Base-by-base conservation (phyloP, 64 coral and sea anemone genomes). In the Dendronephthya gigantea region DNA sequence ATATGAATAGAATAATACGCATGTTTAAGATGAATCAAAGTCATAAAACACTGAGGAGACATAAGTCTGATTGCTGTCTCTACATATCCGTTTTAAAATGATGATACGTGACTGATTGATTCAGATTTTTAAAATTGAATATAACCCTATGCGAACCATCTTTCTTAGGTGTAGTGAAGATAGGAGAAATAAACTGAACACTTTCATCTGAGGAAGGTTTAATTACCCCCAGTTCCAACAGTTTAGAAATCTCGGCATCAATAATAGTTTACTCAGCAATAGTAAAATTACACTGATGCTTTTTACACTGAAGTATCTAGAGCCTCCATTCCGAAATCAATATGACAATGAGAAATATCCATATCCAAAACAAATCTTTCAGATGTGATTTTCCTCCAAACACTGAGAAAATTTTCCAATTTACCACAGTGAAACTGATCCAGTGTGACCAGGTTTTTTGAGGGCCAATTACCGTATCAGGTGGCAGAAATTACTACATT, bases 51-150 rank as follows among this genome's bases (percentile, higher is more conserved):
- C 7, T 10, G 33, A 35, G 88, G 88, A 25, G 39, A 85, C 50
- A 94, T 88, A 23, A 93, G 82, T 68, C 84, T 90, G 39, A 93
- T 93, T 9, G 84, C 88, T 35, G 91, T 87, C 51, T 93, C 88
- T 33, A 93, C 66, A 27, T 89, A 55, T 89, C 84, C 84, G 87
- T 93, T 87, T 93, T 93, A 90, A 93, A n/a, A n/a, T n/a, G n/a
- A n/a, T n/a, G n/a, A n/a, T n/a, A n/a, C n/a, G n/a, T n/a, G n/a
- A n/a, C n/a, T n/a, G n/a, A 90, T 82, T 86, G 84, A 76, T 93
- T 84, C 7, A 87, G 89, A 65, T 87, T 40, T 30, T 87, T 69
- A 49, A 89, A 86, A 47, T 49, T 49, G 25, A 86, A 92, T 16
- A 89, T 50, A 66, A 88, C 58, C 68, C n/a, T n/a, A n/a, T n/a